These are phyloP conservation scores for Hoplias malabaricus DNA, from an alignment of 2,113 vertebrate genomes.

Conservation along the genomic window DNA sequence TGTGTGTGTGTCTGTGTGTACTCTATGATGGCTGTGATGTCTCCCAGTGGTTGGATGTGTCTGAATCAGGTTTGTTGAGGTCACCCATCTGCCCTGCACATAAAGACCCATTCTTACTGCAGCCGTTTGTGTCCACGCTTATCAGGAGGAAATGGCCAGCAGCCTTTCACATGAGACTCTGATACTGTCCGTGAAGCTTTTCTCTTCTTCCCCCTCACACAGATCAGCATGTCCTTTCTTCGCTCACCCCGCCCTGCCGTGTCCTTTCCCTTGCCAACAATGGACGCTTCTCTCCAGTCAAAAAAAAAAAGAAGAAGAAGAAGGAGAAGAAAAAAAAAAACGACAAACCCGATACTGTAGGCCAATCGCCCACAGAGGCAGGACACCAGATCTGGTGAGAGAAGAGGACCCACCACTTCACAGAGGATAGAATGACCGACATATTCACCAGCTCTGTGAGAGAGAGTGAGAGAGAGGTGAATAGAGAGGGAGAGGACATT, in stretches of 20 bases:
- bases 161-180: conserved; percentile 33
- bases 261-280: conserved; percentile 40
- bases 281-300: conserved; percentile 39
- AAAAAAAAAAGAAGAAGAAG: too few species aligned
- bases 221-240: conserved; percentile 18
- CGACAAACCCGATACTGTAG: conserved; percentile 37
- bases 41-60: neutral
- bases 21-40: conserved; percentile 29
- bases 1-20: conserved; percentile 10
- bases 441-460: conserved; percentile 38
- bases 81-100: conserved; percentile 30
- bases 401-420: conserved; percentile 48
- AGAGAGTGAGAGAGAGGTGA: neutral
- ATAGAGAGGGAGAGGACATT: conserved; percentile 8
- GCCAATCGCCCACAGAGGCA: conserved; percentile 20
- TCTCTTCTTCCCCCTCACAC: neutral
- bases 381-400: conserved; percentile 52
- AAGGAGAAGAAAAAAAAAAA: too few species aligned
- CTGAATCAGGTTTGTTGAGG: neutral
- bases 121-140: conserved; percentile 19
- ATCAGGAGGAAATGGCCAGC: conserved; percentile 32
- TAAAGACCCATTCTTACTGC: conserved; percentile 27
- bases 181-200: conserved; percentile 27
- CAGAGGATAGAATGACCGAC: conserved; percentile 46
- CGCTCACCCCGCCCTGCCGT: neutral